Base-by-base conservation (phyloP, 2,888 invertebrate species). In the Nudaria mundana region DNA sequence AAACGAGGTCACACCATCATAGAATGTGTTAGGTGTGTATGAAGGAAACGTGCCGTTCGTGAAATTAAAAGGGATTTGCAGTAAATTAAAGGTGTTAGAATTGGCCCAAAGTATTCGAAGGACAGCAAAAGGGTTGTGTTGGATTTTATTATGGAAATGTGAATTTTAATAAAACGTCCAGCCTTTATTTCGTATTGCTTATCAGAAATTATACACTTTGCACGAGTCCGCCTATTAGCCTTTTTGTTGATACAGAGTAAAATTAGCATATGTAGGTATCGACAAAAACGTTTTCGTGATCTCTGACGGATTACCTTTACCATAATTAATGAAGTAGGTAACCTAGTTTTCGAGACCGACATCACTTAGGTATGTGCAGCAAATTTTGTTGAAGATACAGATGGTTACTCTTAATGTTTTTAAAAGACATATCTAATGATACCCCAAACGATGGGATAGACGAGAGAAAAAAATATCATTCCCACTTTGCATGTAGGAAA, bases 11-110 rank as follows among this genome's bases (percentile, higher is more conserved):
- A 59, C 57, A 54, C n/a, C n/a, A n/a, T n/a, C n/a, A n/a, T n/a
- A n/a, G n/a, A n/a, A n/a, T n/a, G n/a, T n/a, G n/a, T n/a, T n/a
- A n/a, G n/a, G 44, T 55, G 52, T 46, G 43, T 56, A 52, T 53
- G 60, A 63, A 66, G 56, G 63, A 64, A 65, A 78, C 77, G 82
- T 81, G 78, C 78, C 73, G 53, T 63, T 59, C 47, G 64, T 70
- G 52, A 74, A 76, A 80, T 81, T 75, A 77, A 73, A 76, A 72
- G 69, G 76, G 81, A 78, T 81, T 76, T 69, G 42, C 52, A 62
- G 62, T 71, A 76, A 79, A 79, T 80, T 76, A 77, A 74, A 78
- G 73, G 82, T 76, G 73, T 72, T 73, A 69, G 72, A 66, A 72
- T 60, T 64, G 56, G 58, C 57, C 46, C 45, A 54, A 53, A 58